Evolutionary conservation across 2,888 invertebrate genomes (phyloP), one percentile per base, ranked within the genome.

Genomic region (Hanleya hanleyi): DNA sequence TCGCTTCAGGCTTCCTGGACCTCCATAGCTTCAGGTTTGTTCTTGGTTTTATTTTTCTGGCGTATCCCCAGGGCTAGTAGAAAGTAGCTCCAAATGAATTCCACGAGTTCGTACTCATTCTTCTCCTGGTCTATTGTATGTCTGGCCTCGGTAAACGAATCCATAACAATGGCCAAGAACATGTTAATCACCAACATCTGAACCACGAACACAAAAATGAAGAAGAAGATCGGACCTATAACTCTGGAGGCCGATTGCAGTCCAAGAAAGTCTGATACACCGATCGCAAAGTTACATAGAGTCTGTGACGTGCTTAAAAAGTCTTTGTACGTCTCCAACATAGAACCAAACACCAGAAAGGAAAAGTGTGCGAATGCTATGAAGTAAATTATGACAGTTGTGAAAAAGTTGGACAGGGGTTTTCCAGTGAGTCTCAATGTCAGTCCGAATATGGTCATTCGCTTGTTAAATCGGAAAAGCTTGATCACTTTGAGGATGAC

Each of bases 401-500:
- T 18, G 6, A 67, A 22, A 66, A 81, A 81, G 47, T 74, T 80
- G 7, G 70, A 6, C 4, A 85, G 50, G 29, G 62, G 67, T 7
- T 69, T 57, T 38, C 71, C 76, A 4, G 76, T 71, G 35, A 67
- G 35, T 4, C 66, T 37, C 1, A 85, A 35, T 5, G 81, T 79
- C n/a, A 77, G 75, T 4, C 77, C 61, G 6, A 84, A 36, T 41
- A 83, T 67, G 33, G 74, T 74, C 49, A 81, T 78, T 67, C 77
- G 77, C 38, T 71, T 76, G 73, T 82, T 84, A 65, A 82, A 85
- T 49, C 76, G 72, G 2, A 84, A 70, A 33, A 83, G 68, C 64
- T 84, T 84, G 47, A 82, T 75, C 32, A 80, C 70, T 71, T 84
- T 84, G n/a, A 84, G 37, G 15, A 81, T 82, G 3, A 82, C 73